Percentiles rank a stretch among this genome's conserved stretches.
These are phyloP conservation scores for Empis livida DNA, from an alignment of 2,888 invertebrate species.

Conservation along the genomic window DNA sequence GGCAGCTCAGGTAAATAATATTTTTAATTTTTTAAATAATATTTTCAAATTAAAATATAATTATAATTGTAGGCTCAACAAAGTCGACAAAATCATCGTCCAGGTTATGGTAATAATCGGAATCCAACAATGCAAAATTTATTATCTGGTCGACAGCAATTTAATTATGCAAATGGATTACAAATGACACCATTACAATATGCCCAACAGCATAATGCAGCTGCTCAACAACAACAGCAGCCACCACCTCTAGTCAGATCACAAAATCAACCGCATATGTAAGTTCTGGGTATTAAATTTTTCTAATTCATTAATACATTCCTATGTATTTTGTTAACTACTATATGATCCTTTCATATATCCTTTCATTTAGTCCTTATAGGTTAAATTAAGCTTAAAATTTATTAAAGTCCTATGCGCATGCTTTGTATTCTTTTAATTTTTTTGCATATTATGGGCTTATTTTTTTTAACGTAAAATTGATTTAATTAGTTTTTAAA, in stretches of 20 bases:
- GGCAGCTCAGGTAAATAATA: constrained; percentile 14
- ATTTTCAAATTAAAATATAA: not conserved
- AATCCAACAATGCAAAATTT: constrained; percentile 11
- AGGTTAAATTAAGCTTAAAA: no score
- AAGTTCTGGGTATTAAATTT: not conserved
- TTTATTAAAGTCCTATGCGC: no score
- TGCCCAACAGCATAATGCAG: constrained; percentile 23
- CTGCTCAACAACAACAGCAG: constrained; percentile 25
- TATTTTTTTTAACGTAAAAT: no score
- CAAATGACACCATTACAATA: constrained; percentile 9
- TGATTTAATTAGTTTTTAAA: no score
- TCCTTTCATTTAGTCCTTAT: no score
- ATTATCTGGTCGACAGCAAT: constrained; percentile 9
- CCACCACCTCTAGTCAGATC: constrained; percentile 41
- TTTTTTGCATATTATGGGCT: no score
- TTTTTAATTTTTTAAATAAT: not conserved
- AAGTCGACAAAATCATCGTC: constrained; percentile 2
- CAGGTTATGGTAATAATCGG: constrained; percentile 8
- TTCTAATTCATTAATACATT: no score
- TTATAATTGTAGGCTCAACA: constrained; percentile 10
- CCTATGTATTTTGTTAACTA: no score
- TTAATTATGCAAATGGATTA: constrained; percentile 9
- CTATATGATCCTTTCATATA: no score
- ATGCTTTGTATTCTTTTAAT: no score
- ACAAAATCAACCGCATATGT: constrained; percentile 16